Percentiles rank a stretch among this genome's conserved stretches.
Conservation (phyloP, 92 coral and sea anemone genomes). For the Diadumene lineata region DNA sequence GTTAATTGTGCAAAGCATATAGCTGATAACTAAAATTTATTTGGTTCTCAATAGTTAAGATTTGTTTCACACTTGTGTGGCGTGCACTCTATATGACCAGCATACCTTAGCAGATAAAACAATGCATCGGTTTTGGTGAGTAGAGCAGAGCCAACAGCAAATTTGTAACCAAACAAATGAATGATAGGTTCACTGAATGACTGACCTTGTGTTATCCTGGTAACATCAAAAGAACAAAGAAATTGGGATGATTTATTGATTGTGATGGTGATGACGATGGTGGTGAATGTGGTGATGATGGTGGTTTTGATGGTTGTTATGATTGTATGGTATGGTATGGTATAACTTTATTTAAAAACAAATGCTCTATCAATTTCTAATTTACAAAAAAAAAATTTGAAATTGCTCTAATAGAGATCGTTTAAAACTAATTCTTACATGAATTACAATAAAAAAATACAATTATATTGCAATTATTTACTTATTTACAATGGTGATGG, state of each 20-base stretch:
- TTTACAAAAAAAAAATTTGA: too few species aligned
- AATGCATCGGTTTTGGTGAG: slow-evolving; percentile 74
- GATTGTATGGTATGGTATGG: neutral
- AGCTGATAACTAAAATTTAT: too few species aligned
- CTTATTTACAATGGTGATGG: slow-evolving; percentile 24
- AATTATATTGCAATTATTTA: neutral
- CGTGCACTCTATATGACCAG: neutral
- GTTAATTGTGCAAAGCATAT: too few species aligned
- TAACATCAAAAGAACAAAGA: slow-evolving; percentile 15
- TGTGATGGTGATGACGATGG: neutral
- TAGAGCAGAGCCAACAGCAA: slow-evolving; percentile 74
- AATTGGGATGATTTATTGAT: neutral
- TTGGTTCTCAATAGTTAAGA: too few species aligned
- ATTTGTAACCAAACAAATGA: slow-evolving; percentile 76
- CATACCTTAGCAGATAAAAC: slow-evolving; percentile 80
- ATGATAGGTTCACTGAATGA: slow-evolving; percentile 46
- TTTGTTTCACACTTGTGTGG: too few species aligned
- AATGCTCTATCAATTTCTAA: too few species aligned
- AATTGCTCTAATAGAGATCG: too few species aligned
- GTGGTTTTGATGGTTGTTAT: neutral
- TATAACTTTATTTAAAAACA: too few species aligned
- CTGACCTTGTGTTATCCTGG: slow-evolving; percentile 7
- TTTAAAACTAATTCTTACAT: too few species aligned
- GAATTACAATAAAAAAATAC: too few species aligned
- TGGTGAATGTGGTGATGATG: neutral